Evolutionary conservation across 2,797 vertebrate species (phyloP).

Genomic region (Chromis chromis): DNA sequence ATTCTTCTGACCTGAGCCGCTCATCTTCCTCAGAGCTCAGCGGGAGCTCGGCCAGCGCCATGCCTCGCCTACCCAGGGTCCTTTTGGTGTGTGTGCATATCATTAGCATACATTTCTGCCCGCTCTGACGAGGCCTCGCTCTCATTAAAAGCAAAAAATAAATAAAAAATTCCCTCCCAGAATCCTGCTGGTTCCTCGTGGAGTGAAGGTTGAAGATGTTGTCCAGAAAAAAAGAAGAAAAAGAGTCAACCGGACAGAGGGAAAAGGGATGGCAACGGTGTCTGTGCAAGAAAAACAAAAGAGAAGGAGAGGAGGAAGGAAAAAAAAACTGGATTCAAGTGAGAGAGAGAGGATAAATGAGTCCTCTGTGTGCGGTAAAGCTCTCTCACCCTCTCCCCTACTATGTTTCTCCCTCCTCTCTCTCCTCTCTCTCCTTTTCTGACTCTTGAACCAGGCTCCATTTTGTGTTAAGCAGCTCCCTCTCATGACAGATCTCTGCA

Average conservation of each 20-base stretch:
- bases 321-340: constrained; percentile 64
- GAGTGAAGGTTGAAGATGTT: constrained; percentile 87
- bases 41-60: constrained; percentile 86
- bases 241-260: constrained; percentile 75
- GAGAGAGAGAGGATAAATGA: constrained; percentile 74
- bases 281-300: constrained; percentile 87
- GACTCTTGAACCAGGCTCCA: constrained; percentile 91
- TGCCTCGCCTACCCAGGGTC: constrained; percentile 74
- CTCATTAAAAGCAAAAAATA: constrained; percentile 82
- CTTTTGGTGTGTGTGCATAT: constrained; percentile 93
- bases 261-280: constrained; percentile 84
- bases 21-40: constrained; percentile 92
- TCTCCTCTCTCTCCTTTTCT: constrained; percentile 45
- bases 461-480: constrained; percentile 99
- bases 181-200: constrained; percentile 89
- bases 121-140: constrained; percentile 90
- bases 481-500: constrained; percentile 96
- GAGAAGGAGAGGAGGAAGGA: constrained; percentile 73
- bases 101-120: constrained; percentile 98
- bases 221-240: constrained; percentile 45
- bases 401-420: constrained; percentile 59
- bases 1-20: constrained; percentile 94
- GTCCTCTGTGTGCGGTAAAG: constrained; percentile 72
- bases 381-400: constrained; percentile 66
- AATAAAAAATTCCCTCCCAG: constrained; percentile 87